phyloP scores from a whole-genome alignment of 2,888 invertebrate species.

The Athalia rosae region DNA sequence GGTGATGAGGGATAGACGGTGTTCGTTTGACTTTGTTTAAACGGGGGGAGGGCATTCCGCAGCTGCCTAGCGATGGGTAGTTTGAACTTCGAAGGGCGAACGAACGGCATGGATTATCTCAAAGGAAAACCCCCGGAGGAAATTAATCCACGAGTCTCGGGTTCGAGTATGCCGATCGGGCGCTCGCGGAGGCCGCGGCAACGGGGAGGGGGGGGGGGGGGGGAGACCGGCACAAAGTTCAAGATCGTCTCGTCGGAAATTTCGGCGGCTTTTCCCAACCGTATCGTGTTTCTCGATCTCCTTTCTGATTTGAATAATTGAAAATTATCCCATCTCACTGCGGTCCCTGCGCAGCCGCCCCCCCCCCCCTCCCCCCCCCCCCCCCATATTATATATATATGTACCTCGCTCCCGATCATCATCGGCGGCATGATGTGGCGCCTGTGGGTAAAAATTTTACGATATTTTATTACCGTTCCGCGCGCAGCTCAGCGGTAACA shows the following conservation, averaged over 20 bases:
- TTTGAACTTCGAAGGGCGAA: neutral
- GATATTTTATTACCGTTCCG: no score
- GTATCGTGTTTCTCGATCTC: slow-evolving; percentile 27
- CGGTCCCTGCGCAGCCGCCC: neutral
- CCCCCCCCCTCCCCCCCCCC: no score
- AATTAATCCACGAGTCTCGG: slow-evolving; percentile 15
- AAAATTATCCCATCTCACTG: slow-evolving; percentile 15
- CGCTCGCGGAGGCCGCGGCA: neutral
- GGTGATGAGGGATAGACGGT: neutral
- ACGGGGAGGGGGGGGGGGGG: no score
- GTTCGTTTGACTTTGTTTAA: slow-evolving; percentile 24
- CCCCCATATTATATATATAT: no score
- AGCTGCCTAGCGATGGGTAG: neutral
- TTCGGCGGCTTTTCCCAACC: slow-evolving; percentile 14
- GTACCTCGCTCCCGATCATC: no score
- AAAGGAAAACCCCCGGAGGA: slow-evolving; percentile 11
- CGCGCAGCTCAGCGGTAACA: no score
- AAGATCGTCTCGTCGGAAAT: slow-evolving; percentile 4
- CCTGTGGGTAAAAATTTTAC: no score
- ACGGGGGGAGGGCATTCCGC: slow-evolving; percentile 13
- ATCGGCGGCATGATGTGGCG: no score
- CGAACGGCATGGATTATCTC: neutral
- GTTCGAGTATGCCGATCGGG: neutral
- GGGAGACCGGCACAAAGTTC: neutral
- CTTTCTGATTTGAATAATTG: slow-evolving; percentile 8